Conservation (phyloP, 2,113 vertebrate species). For the Brachyistius frenatus region DNA sequence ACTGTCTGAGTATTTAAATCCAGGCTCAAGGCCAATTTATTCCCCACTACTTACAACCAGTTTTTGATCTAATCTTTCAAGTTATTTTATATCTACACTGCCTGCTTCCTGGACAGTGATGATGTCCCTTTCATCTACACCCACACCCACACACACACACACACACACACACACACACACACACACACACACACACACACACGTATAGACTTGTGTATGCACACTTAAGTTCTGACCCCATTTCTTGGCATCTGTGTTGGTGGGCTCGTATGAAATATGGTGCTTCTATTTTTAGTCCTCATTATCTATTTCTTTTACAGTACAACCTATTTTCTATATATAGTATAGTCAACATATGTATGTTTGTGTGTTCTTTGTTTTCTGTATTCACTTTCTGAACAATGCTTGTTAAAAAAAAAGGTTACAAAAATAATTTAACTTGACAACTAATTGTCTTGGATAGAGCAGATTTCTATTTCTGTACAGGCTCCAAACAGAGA, state of each 20-base stretch:
- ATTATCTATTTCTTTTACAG: conserved; percentile 33
- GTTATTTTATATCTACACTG: not conserved
- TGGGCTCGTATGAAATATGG: conserved; percentile 45
- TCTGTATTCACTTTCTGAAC: conserved; percentile 19
- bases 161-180: too few species aligned
- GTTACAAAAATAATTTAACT: conserved; percentile 25
- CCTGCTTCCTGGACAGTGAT: conserved; percentile 12
- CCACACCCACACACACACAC: not conserved
- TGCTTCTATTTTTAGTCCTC: conserved; percentile 58
- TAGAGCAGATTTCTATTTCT: conserved; percentile 26
- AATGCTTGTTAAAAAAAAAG: conserved; percentile 20
- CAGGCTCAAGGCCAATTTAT: conserved; percentile 2
- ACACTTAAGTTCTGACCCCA: conserved; percentile 11
- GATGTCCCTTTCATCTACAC: conserved; percentile 13
- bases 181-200: not conserved
- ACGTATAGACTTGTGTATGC: not conserved
- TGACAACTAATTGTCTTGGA: conserved; percentile 38
- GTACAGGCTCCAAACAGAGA: not conserved
- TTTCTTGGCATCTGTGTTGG: conserved; percentile 53
- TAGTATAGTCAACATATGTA: too few species aligned
- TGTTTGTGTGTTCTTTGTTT: conserved; percentile 9
- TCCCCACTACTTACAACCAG: not conserved
- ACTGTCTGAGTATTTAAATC: conserved; percentile 16
- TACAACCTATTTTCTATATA: conserved; percentile 1
- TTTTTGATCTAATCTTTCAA: conserved; percentile 12